Percentiles rank a stretch among this genome's conserved stretches.
phyloP scores from a whole-genome alignment of 2,113 vertebrate species.

The Nycticryphes semicollaris region DNA sequence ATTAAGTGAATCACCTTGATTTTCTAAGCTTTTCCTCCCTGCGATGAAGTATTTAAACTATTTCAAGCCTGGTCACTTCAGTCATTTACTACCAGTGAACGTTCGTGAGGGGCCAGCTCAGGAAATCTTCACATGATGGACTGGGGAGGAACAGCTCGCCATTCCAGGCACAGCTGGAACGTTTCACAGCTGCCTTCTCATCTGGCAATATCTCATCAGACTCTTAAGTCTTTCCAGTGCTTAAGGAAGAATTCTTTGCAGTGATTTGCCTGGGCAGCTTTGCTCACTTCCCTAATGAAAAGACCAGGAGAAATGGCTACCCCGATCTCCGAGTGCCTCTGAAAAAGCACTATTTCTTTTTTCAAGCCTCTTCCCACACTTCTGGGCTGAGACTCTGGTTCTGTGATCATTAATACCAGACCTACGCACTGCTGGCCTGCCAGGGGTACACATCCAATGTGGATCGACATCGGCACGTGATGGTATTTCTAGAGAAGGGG shows the following conservation, averaged over 20 bases:
- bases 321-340: neutral
- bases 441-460: neutral
- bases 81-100: neutral
- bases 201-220: neutral
- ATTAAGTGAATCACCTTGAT: neutral
- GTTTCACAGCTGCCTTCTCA: neutral
- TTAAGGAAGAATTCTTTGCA: neutral
- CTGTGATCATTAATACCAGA: neutral
- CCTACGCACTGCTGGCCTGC: neutral
- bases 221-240: neutral
- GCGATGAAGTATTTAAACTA: neutral
- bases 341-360: neutral
- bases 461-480: rapidly evolving
- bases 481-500: neutral
- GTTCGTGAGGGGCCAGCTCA: neutral
- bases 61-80: neutral
- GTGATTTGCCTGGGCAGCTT: neutral
- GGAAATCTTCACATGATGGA: neutral
- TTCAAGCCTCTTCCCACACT: neutral
- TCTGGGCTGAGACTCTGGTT: neutral
- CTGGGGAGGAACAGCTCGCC: neutral
- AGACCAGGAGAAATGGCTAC: neutral
- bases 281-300: neutral
- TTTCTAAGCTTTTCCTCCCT: neutral
- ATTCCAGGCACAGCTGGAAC: neutral